These are phyloP conservation scores for Amniataba percoides DNA, from an alignment of 2,797 vertebrate species.

Conservation along the genomic window DNA sequence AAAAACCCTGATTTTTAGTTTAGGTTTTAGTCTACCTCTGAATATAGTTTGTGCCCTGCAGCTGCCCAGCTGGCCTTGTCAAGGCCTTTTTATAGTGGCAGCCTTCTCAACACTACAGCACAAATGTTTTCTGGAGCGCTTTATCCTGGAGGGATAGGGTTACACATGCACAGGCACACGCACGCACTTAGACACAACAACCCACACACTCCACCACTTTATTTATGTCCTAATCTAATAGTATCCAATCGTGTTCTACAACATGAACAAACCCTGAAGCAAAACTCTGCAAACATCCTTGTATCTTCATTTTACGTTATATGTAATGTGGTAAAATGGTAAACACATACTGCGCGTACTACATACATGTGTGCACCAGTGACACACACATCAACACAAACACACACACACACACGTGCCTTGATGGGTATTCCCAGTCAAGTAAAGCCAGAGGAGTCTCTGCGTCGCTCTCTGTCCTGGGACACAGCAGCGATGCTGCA, in stretches of 20 bases:
- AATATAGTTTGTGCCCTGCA: slow-evolving; percentile 53
- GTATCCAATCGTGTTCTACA: background rate
- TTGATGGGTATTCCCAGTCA: slow-evolving; percentile 29
- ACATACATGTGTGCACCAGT: background rate
- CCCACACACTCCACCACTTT: slow-evolving; percentile 14
- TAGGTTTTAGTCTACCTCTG: slow-evolving; percentile 14
- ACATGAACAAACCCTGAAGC: background rate
- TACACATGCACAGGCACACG: slow-evolving; percentile 51
- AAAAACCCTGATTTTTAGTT: slow-evolving; percentile 3
- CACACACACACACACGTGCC: background rate
- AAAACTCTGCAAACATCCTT: background rate
- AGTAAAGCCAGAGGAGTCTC: slow-evolving; percentile 30
- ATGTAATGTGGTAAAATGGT: background rate
- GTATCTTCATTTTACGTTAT: background rate
- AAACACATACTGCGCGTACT: background rate
- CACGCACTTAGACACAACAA: slow-evolving; percentile 28
- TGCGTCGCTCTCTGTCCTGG: slow-evolving; percentile 29
- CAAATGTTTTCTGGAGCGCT: slow-evolving; percentile 73
- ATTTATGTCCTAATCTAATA: background rate
- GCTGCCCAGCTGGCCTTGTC: slow-evolving; percentile 67
- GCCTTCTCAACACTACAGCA: slow-evolving; percentile 73
- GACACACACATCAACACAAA: slow-evolving; percentile 7
- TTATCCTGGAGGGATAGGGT: slow-evolving; percentile 69
- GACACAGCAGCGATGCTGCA: slow-evolving; percentile 20
- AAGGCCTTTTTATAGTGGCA: slow-evolving; percentile 75